Evolutionary conservation across 2,113 vertebrate genomes (phyloP).

Genomic region (Andinoacara biseriatus): DNA sequence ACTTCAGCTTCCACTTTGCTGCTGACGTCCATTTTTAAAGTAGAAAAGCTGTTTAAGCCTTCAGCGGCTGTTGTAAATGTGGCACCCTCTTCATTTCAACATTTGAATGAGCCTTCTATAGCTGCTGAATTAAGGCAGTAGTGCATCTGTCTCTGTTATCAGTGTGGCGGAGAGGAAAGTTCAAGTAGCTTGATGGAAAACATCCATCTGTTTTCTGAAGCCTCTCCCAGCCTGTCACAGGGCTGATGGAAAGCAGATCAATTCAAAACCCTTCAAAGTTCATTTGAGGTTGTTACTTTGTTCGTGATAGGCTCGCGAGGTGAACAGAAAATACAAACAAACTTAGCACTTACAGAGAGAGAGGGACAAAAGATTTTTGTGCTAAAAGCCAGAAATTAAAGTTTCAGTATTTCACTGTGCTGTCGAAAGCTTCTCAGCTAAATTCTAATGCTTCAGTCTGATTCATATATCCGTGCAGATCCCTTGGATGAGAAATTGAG

Average conservation of each 20-base stretch:
- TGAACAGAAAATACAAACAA: background rate
- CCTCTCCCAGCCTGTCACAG: background rate
- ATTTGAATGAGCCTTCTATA: background rate
- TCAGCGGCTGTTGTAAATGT: background rate
- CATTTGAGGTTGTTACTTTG: background rate
- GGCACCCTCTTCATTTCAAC: conserved; percentile 3
- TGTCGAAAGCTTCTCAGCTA: background rate
- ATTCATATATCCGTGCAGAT: conserved; percentile 25
- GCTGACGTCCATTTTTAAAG: background rate
- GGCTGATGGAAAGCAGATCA: no score
- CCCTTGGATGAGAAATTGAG: background rate
- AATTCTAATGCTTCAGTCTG: background rate
- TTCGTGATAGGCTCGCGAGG: background rate
- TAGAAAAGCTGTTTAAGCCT: background rate
- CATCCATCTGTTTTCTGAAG: background rate
- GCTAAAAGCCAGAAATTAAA: background rate
- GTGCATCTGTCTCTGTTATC: background rate
- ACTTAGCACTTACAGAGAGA: no score
- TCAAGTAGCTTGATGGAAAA: conserved; percentile 23
- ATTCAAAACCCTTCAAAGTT: no score
- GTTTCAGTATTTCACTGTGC: background rate
- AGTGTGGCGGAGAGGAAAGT: background rate
- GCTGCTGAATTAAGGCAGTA: background rate
- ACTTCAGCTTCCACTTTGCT: background rate
- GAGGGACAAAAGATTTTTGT: no score